phyloP scores from a whole-genome alignment of 1,140 invertebrate species.

The Drosophila arawakana region DNA sequence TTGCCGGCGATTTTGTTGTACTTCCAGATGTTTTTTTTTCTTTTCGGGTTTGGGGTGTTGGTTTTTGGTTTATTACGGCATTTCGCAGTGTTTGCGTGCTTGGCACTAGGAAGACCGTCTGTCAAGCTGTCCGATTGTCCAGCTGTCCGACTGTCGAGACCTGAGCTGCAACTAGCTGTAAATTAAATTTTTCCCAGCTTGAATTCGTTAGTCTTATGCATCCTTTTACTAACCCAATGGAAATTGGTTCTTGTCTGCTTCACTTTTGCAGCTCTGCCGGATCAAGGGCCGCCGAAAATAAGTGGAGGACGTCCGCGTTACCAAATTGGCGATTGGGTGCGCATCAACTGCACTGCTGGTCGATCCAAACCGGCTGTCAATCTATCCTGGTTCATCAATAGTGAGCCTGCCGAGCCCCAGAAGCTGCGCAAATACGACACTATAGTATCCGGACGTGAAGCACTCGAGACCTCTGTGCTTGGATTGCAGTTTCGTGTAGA shows the following conservation, averaged over 20 bases:
- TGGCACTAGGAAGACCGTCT: background rate
- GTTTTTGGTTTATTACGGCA: constrained; percentile 68
- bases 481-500: constrained; percentile 89
- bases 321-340: constrained; percentile 88
- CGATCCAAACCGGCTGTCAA: constrained; percentile 89
- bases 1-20: constrained; percentile 36
- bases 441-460: constrained; percentile 86
- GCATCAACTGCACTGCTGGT: constrained; percentile 89
- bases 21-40: background rate
- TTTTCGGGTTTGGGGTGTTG: constrained; percentile 13
- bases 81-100: constrained; percentile 28
- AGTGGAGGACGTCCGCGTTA: constrained; percentile 88
- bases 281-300: constrained; percentile 88
- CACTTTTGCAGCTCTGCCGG: constrained; percentile 86
- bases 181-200: constrained; percentile 66
- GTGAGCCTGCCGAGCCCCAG: constrained; percentile 87
- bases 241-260: constrained; percentile 29
- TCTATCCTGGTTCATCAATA: constrained; percentile 91
- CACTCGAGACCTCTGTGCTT: constrained; percentile 87
- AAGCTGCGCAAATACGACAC: constrained; percentile 86
- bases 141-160: background rate
- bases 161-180: constrained; percentile 55
- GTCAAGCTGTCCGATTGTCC: constrained; percentile 19
- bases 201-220: constrained; percentile 33
- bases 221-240: constrained; percentile 25